These are phyloP conservation scores for Eumacrocentrus americanus DNA, from an alignment of 2,888 invertebrate genomes.

Conservation along the genomic window DNA sequence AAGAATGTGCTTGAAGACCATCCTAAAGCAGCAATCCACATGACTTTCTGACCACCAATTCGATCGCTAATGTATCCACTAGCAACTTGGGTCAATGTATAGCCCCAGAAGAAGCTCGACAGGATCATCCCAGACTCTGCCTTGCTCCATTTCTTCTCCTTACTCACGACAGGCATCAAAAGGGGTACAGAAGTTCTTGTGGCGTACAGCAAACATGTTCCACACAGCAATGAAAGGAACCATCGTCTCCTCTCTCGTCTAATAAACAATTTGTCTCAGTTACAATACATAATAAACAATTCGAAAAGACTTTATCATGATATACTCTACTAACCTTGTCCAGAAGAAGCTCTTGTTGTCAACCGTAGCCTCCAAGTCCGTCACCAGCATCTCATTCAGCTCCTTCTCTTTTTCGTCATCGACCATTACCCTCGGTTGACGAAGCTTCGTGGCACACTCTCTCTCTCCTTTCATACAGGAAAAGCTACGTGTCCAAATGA, in stretches of 20 bases:
- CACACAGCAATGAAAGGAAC: slow-evolving; percentile 68
- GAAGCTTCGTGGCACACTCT: neutral
- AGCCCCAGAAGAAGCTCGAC: slow-evolving; percentile 78
- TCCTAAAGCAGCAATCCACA: slow-evolving; percentile 68
- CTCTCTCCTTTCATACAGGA: neutral
- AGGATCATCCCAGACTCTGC: slow-evolving; percentile 73
- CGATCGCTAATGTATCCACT: slow-evolving; percentile 68
- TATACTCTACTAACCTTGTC: slow-evolving; percentile 4
- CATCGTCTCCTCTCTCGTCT: slow-evolving; percentile 67
- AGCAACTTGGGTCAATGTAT: slow-evolving; percentile 69
- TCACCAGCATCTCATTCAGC: neutral
- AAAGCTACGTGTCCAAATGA: neutral
- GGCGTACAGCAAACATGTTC: slow-evolving; percentile 71
- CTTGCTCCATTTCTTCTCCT: slow-evolving; percentile 72
- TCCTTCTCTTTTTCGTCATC: neutral
- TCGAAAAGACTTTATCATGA: neutral
- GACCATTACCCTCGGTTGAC: neutral
- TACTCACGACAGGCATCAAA: slow-evolving; percentile 68
- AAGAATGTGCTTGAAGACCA: slow-evolving; percentile 66
- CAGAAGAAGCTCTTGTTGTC: neutral
- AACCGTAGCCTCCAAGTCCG: neutral
- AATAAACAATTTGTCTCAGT: slow-evolving; percentile 31
- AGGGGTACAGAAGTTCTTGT: slow-evolving; percentile 73
- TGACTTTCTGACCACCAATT: slow-evolving; percentile 71
- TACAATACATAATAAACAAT: neutral